Base-by-base conservation (phyloP, 92 coral and sea anemone species). In the Phenganax subtilis region DNA sequence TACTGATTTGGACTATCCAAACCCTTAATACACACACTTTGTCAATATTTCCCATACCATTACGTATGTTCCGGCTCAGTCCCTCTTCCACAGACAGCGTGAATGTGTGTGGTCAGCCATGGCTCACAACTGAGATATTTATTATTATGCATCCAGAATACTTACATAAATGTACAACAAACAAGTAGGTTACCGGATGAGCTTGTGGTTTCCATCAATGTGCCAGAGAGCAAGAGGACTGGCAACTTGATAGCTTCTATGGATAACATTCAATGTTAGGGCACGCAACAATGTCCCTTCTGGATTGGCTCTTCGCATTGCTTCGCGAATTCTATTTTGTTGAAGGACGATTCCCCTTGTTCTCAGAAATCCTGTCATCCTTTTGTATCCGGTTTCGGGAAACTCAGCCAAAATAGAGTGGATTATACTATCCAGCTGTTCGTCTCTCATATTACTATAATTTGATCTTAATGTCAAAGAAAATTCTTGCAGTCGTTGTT, bases 351-450 rank as follows among this genome's bases (percentile, higher is more conserved):
- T 15, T 12, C 84, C 84, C 62, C 76, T 80, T 64, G 84, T 37
- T 80, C 59, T 80, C 53, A 80, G 62, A 56, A 80, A 80, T 72
- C 85, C 80, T 57, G 80, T 86, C 88, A 85, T 85, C 62, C 85
- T 55, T 75, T 86, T 86, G 82, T 85, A 86, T 1, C 89, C 89
- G 64, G 89, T 86, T 61, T 86, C 76, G 52, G 88, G 85, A 81
- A 86, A 86, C 25, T 86, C 88, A 37, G 69, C 69, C 55, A 86
- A 51, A 68, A 83, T 75, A 71, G 70, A 65, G 30, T 16, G 30
- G 12, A 82, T 86, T 8, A 81, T 66, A 8, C 76, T 69, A 65
- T 86, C 88, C 81, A 86, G 76, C 10, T 86, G 81, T 80, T 86
- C 74, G 55, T 69, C 80, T 61, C 88, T 86, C 72, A 85, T 30